A percentile compares a stretch with the other conserved stretches of the same genome.
phyloP scores from a whole-genome alignment of 30 jellyfish, hydroid and myxozoan genomes.

The Catostylus mosaicus region DNA sequence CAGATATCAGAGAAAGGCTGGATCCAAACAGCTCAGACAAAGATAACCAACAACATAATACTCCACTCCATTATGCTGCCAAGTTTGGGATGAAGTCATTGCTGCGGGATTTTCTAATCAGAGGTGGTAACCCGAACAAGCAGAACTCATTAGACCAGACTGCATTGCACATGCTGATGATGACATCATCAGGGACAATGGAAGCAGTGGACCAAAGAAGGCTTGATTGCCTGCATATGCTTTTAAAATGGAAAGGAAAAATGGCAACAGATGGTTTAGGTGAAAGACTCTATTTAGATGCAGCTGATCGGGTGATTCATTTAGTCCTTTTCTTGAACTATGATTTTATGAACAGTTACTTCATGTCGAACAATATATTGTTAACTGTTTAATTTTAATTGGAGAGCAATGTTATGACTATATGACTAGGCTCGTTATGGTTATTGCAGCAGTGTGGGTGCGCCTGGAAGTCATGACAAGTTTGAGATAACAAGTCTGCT shows the following conservation, averaged over 20 bases:
- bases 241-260: conserved; percentile 70
- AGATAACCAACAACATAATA: conserved; percentile 40
- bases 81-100: conserved; percentile 71
- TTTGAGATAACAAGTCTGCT: no score
- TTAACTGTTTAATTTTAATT: background rate
- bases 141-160: conserved; percentile 62
- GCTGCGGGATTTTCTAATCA: conserved; percentile 53
- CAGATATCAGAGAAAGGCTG: conserved; percentile 62
- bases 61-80: conserved; percentile 74
- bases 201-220: conserved; percentile 47
- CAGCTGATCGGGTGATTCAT: conserved; percentile 27
- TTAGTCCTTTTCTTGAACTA: background rate
- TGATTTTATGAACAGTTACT: background rate
- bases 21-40: conserved; percentile 60
- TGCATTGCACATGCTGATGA: conserved; percentile 69
- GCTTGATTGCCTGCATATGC: conserved; percentile 67
- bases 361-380: no score
- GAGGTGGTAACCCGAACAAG: conserved; percentile 86
- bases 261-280: conserved; percentile 40
- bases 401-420: no score
- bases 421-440: no score
- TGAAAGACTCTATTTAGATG: conserved; percentile 47
- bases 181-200: conserved; percentile 21
- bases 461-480: no score
- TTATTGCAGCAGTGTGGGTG: no score